Evolutionary conservation across 2,113 vertebrate species (phyloP).

Genomic region (Podocnemis expansa): DNA sequence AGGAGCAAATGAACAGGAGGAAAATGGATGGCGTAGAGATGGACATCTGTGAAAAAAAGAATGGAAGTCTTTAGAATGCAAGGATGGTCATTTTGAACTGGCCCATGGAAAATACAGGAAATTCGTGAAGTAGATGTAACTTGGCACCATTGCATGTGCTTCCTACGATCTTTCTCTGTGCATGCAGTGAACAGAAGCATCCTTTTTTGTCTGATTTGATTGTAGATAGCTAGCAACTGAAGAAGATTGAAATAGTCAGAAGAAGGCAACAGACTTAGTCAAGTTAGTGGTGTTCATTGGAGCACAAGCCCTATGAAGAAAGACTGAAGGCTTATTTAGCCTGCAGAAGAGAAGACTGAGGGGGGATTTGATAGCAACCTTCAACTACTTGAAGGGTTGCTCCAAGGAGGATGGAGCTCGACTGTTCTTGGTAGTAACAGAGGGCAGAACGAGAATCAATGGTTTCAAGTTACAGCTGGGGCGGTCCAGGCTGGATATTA

Average conservation of each 20-base stretch:
- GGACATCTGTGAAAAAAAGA: neutral
- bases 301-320: too few relatives aligned
- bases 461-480: too few relatives aligned
- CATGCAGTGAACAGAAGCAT: neutral
- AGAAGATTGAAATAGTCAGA: neutral
- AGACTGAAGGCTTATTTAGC: too few relatives aligned
- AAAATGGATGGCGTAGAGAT: neutral
- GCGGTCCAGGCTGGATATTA: too few relatives aligned
- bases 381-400: too few relatives aligned
- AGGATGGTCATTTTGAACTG: neutral
- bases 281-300: rapidly evolving
- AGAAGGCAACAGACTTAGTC: neutral
- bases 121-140: neutral
- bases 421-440: too few relatives aligned
- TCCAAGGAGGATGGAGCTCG: too few relatives aligned
- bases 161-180: neutral
- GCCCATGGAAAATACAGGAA: neutral
- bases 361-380: too few relatives aligned
- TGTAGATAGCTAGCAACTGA: neutral
- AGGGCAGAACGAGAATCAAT: too few relatives aligned
- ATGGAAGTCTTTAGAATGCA: neutral
- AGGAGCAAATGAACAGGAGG: neutral
- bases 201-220: too few relatives aligned
- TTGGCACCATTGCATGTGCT: rapidly evolving
- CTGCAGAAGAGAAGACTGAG: too few relatives aligned